Conservation (phyloP, 2,113 vertebrate genomes). For the Sebastes fasciatus region DNA sequence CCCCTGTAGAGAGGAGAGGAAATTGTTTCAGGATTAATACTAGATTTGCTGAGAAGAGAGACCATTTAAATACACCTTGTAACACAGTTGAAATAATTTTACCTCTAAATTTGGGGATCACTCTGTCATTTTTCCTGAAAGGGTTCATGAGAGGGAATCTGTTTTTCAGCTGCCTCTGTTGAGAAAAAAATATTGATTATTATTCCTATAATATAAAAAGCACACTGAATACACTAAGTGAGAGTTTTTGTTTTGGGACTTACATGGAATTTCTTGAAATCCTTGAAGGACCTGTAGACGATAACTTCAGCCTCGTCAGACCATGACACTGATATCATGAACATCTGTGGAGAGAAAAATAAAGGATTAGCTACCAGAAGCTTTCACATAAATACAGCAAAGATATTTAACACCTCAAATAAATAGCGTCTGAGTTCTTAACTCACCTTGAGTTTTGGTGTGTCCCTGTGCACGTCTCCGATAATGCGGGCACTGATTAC, state of each 20-base stretch:
- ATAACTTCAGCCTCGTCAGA: constrained; percentile 89
- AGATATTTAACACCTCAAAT: not conserved
- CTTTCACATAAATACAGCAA: not conserved
- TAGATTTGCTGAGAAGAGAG: not conserved
- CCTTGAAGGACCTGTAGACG: constrained; percentile 87
- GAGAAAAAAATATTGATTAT: not conserved
- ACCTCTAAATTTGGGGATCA: constrained; percentile 84
- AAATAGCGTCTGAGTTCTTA: not conserved
- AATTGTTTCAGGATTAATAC: not conserved
- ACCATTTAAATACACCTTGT: not conserved
- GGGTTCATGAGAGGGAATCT: constrained; percentile 83
- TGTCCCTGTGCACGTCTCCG: constrained; percentile 74
- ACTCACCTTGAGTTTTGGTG: constrained; percentile 76
- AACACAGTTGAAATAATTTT: constrained; percentile 12
- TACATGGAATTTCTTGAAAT: constrained; percentile 92
- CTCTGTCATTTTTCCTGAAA: constrained; percentile 68
- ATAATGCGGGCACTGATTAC: constrained; percentile 71
- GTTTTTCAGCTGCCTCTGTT: constrained; percentile 89
- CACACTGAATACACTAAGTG: not conserved
- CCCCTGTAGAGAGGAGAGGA: constrained; percentile 52
- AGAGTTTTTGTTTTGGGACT: constrained; percentile 57
- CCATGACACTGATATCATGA: constrained; percentile 89
- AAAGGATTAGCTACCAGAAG: not conserved
- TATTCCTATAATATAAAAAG: not conserved
- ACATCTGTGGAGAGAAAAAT: constrained; percentile 80